Percentiles rank a stretch among this genome's conserved stretches.
These are phyloP conservation scores for Atopsyche davidsoni DNA, from an alignment of 1,140 invertebrate species.

Conservation along the genomic window DNA sequence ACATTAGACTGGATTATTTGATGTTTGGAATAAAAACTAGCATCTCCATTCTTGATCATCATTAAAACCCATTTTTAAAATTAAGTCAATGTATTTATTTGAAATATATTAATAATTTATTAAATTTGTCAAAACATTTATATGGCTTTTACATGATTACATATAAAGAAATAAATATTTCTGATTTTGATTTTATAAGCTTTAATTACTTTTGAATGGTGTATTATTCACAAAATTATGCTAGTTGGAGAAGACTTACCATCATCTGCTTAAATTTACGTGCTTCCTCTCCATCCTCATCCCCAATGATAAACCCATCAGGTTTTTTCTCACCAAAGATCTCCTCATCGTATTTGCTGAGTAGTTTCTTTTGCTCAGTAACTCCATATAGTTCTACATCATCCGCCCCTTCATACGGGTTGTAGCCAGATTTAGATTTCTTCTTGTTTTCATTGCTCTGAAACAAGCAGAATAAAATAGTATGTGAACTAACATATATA, in stretches of 20 bases:
- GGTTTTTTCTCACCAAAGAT: constrained; percentile 72
- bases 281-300: constrained; percentile 41
- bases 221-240: background rate
- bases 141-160: no score
- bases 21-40: no score
- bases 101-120: no score
- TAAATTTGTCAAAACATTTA: background rate
- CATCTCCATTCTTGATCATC: no score
- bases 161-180: no score
- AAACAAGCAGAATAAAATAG: constrained; percentile 21
- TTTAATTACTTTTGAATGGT: no score
- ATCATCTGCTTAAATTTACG: constrained; percentile 36
- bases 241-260: constrained; percentile 31
- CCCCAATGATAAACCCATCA: constrained; percentile 75
- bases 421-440: constrained; percentile 79
- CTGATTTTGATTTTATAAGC: no score
- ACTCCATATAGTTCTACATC: constrained; percentile 53
- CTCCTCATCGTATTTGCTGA: constrained; percentile 96
- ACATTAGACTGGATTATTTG: no score
- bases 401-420: constrained; percentile 77
- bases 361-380: constrained; percentile 68
- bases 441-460: constrained; percentile 81
- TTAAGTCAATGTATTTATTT: no score
- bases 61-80: no score
- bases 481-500: no score